Percentiles rank a stretch among this genome's conserved stretches.
Conservation (phyloP, 2,888 invertebrate species). For the Andrena trimmerana region DNA sequence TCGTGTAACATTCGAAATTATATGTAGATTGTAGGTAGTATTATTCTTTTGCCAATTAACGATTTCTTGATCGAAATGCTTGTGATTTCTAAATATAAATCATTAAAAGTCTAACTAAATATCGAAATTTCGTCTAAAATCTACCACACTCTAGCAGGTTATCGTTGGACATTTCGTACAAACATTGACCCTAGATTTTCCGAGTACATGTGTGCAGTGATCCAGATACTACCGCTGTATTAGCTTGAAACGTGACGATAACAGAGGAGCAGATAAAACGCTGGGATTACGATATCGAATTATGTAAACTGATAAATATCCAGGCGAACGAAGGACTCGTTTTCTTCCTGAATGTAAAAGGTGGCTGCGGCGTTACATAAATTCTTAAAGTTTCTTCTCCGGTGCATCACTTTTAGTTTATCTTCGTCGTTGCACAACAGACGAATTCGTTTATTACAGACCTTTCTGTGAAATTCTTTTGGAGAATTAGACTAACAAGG, state of each 20-base stretch:
- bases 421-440: no score
- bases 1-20: not conserved
- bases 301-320: slow-evolving; percentile 20
- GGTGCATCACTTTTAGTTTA: no score
- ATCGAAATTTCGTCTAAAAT: slow-evolving; percentile 23
- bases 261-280: slow-evolving; percentile 23
- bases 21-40: not conserved
- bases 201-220: slow-evolving; percentile 32
- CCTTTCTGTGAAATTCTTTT: no score
- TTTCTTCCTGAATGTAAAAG: not conserved
- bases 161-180: slow-evolving; percentile 49
- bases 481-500: no score
- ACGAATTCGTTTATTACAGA: no score
- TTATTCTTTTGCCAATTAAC: not conserved
- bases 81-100: not conserved
- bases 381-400: no score
- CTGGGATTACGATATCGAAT: slow-evolving; percentile 17
- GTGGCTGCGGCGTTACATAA: no score
- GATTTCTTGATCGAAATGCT: not conserved
- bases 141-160: slow-evolving; percentile 45
- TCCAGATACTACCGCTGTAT: slow-evolving; percentile 11
- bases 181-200: slow-evolving; percentile 64
- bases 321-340: not conserved
- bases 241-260: slow-evolving; percentile 22
- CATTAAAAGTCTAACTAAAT: not conserved